Evolutionary conservation across 1,140 invertebrate genomes (phyloP).

Genomic region (Streblospio benedicti): DNA sequence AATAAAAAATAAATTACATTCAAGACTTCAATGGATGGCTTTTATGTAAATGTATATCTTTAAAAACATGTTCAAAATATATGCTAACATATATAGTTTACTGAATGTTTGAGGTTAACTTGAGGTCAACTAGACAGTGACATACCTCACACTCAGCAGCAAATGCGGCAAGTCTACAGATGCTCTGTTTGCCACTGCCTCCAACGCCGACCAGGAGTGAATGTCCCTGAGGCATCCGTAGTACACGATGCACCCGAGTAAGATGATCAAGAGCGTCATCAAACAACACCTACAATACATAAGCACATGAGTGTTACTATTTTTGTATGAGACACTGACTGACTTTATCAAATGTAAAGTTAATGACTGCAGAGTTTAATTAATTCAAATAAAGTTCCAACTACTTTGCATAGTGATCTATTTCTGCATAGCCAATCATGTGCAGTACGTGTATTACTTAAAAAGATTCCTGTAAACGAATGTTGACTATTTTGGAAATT

Average conservation of each 20-base stretch:
- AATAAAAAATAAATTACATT: too few relatives aligned
- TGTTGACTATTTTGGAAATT: too few relatives aligned
- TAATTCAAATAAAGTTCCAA: too few relatives aligned
- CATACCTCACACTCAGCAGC: constrained; percentile 53
- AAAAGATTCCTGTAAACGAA: too few relatives aligned
- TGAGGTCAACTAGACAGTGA: neutral
- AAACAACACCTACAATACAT: constrained; percentile 80
- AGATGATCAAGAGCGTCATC: constrained; percentile 82
- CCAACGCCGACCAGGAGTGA: constrained; percentile 75
- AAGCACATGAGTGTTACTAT: too few relatives aligned
- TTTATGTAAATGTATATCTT: too few relatives aligned
- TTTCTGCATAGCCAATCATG: too few relatives aligned
- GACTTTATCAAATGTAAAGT: neutral
- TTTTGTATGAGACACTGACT: constrained; percentile 25
- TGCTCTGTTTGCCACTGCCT: constrained; percentile 69
- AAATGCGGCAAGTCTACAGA: constrained; percentile 44
- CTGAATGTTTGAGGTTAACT: neutral
- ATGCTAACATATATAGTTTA: neutral
- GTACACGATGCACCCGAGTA: constrained; percentile 69
- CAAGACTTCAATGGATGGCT: too few relatives aligned
- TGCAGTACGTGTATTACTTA: too few relatives aligned
- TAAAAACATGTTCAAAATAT: neutral
- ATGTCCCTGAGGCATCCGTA: constrained; percentile 75
- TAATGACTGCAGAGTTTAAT: too few relatives aligned
- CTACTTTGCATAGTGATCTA: too few relatives aligned